phyloP scores from a whole-genome alignment of 1,140 invertebrate genomes.

The Drosophila setifemur region DNA sequence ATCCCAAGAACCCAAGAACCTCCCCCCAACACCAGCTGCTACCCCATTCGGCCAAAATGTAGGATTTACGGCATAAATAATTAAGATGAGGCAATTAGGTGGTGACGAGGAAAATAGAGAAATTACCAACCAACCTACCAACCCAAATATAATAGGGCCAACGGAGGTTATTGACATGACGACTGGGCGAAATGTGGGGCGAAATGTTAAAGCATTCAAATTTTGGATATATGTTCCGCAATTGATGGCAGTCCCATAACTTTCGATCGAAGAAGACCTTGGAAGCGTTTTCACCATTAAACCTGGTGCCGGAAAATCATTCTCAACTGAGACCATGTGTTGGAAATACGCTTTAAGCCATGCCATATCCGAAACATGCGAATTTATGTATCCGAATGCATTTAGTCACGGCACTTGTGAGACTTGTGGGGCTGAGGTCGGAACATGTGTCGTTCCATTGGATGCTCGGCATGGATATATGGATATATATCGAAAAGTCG shows the following conservation, averaged over 20 bases:
- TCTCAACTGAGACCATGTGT: slow-evolving; percentile 19
- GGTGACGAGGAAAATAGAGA: slow-evolving; percentile 37
- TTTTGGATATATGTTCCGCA: no score
- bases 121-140: slow-evolving; percentile 21
- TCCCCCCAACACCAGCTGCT: slow-evolving; percentile 21
- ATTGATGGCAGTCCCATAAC: slow-evolving; percentile 58
- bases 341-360: neutral
- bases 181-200: neutral
- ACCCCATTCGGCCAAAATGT: slow-evolving; percentile 1
- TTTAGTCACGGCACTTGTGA: neutral
- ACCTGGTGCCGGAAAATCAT: slow-evolving; percentile 53
- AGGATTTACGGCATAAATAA: slow-evolving; percentile 57
- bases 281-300: slow-evolving; percentile 44
- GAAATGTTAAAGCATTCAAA: neutral
- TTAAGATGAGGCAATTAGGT: slow-evolving; percentile 49
- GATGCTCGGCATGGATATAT: slow-evolving; percentile 45
- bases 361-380: neutral
- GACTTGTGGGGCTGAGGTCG: neutral
- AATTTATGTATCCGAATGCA: slow-evolving; percentile 5
- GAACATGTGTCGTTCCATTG: slow-evolving; percentile 48
- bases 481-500: slow-evolving; percentile 54
- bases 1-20: no score
- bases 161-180: slow-evolving; percentile 64
- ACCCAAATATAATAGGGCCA: slow-evolving; percentile 34
- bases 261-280: no score